Conservation (phyloP, 37 sponge, comb jelly and placozoan species). For the Ianthella basta region DNA sequence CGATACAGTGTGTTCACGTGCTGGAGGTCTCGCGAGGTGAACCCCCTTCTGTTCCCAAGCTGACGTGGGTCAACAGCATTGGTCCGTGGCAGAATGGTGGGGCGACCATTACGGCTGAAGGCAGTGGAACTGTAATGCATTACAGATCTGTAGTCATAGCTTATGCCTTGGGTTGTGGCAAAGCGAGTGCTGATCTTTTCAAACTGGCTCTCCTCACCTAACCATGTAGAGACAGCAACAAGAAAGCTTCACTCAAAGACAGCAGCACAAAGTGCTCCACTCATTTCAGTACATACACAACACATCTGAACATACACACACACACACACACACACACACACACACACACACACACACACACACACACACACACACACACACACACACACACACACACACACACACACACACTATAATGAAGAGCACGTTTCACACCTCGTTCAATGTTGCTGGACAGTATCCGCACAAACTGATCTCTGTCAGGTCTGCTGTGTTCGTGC, state of each 20-base stretch:
- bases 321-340: too few species aligned
- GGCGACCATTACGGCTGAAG: conserved; percentile 65
- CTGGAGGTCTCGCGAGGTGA: conserved; percentile 52
- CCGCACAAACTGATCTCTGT: conserved; percentile 69
- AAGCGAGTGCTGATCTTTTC: conserved; percentile 23
- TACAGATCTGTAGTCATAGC: conserved; percentile 74
- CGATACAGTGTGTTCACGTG: conserved; percentile 70
- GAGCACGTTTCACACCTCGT: too few species aligned
- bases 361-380: too few species aligned
- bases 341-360: too few species aligned
- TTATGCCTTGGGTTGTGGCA: conserved; percentile 63
- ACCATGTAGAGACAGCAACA: too few species aligned
- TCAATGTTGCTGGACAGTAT: conserved; percentile 56
- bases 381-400: too few species aligned
- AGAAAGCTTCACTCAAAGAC: too few species aligned
- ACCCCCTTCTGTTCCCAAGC: conserved; percentile 66
- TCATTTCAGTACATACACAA: too few species aligned
- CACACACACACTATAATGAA: too few species aligned
- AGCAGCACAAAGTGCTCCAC: too few species aligned
- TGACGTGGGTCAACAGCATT: not conserved
- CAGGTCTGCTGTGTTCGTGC: conserved; percentile 91
- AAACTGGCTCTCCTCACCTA: conserved; percentile 66
- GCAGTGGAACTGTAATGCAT: conserved; percentile 83
- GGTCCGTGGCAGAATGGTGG: conserved; percentile 58
- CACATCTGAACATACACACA: too few species aligned